These are phyloP conservation scores for Sula dactylatra DNA, from an alignment of 2,113 vertebrate species.

Conservation along the genomic window DNA sequence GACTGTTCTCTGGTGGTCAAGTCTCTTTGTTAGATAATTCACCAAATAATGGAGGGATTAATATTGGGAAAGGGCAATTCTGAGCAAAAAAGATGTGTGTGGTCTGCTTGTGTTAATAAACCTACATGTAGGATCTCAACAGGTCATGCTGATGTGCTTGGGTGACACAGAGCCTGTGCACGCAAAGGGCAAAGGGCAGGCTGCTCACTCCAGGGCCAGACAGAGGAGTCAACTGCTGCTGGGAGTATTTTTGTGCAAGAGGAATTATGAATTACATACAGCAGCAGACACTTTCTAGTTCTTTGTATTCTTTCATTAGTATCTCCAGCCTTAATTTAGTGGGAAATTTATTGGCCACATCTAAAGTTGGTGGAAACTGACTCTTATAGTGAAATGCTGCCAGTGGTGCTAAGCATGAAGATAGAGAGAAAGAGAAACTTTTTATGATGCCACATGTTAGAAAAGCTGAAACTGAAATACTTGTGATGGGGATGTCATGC, in stretches of 20 bases:
- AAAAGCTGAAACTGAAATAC: not conserved
- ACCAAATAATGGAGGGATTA: not conserved
- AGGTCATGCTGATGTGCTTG: no score
- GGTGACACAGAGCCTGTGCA: not conserved
- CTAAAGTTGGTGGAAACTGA: not conserved
- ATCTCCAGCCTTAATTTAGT: not conserved
- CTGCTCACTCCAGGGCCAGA: not conserved
- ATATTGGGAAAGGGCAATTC: not conserved
- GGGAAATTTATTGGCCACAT: not conserved
- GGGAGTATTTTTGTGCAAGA: not conserved
- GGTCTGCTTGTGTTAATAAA: not conserved
- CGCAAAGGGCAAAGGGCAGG: not conserved
- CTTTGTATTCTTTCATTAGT: not conserved
- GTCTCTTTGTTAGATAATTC: not conserved
- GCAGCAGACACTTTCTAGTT: not conserved
- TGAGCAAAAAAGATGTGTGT: not conserved
- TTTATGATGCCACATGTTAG: not conserved
- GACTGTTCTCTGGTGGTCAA: not conserved
- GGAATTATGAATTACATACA: not conserved
- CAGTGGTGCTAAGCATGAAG: not conserved
- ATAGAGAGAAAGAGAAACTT: not conserved
- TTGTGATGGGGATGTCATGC: not conserved
- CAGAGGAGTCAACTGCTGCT: no score
- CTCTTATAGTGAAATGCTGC: not conserved
- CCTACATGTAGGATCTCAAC: not conserved